Evolutionary conservation across 2,113 vertebrate genomes (phyloP), one percentile per base, ranked within the genome.

Genomic region (Phalacrocorax carbo): DNA sequence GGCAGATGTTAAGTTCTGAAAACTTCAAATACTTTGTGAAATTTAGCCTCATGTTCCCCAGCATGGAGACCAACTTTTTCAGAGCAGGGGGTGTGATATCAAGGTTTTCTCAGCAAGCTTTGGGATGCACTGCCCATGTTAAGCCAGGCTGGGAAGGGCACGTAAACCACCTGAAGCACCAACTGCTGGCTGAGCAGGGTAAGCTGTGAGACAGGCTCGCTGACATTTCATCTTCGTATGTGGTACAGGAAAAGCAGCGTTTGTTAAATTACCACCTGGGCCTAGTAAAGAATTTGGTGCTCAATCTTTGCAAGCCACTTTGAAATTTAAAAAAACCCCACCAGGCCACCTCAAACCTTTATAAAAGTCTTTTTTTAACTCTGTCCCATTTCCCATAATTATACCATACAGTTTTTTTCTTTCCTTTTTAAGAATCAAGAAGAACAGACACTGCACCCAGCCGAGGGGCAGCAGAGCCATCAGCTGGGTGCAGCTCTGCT

Each of bases 1-100:
- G 87, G 82, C 79, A 92, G 76, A 73, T 83, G 68, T 46, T 72
- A 88, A 86, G 30, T 19, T 46, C 78, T 93, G 54, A 85, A 94
- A 88, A 55, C 40, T 91, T 85, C 66, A 88, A 88, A 93, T 38
- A 51, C 25, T 46, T 70, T 13, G 25, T 73, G 79, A 93, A 82
- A 71, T 89, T 79, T 36, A 82, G 57, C 57, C 13, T 91, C 34
- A 4, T 42, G 32, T 25, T 89, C 81, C 65, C n/a, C 40, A 49
- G 36, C 0, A 0, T 18, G 20, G 9, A 40, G 52, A 66, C 15
- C 10, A 52, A 1, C 13, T 30, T 54, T 90, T 87, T 69, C 75
- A 90, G 58, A 30, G 8, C 0, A 0, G 8, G 30, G 62, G 51
- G 51, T 29, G 2, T 58, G 77, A n/a, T 62, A 51, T 7, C 22